phyloP scores from a whole-genome alignment of 2,888 invertebrate species.

The Mystacides longicornis region DNA sequence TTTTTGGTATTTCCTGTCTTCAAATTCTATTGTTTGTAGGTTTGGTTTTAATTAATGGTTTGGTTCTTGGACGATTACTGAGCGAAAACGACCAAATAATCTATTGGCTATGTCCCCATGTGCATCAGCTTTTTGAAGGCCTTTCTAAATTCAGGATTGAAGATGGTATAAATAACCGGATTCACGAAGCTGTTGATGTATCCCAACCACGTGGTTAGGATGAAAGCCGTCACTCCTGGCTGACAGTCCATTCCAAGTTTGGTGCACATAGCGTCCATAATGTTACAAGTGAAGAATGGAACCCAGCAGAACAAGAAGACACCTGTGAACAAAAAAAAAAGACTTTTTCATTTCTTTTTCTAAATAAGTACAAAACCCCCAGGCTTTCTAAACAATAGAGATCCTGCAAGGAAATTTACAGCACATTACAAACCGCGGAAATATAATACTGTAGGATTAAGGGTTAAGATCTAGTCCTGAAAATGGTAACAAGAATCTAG shows the following conservation, averaged over 20 bases:
- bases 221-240: slow-evolving; percentile 83
- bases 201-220: slow-evolving; percentile 95
- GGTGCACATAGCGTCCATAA: slow-evolving; percentile 93
- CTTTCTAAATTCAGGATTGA: slow-evolving; percentile 96
- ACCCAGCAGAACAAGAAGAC: slow-evolving; percentile 98
- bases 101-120: slow-evolving; percentile 51
- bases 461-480: too few relatives aligned
- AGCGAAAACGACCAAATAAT: slow-evolving; percentile 43
- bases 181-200: slow-evolving; percentile 95
- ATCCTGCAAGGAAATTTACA: too few relatives aligned
- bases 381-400: background rate
- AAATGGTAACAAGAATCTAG: too few relatives aligned
- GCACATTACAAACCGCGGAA: too few relatives aligned
- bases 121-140: slow-evolving; percentile 92
- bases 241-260: slow-evolving; percentile 72
- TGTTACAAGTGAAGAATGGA: slow-evolving; percentile 98
- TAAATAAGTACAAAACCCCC: background rate
- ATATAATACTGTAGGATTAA: too few relatives aligned
- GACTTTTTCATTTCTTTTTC: too few relatives aligned
- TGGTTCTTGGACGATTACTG: slow-evolving; percentile 31
- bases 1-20: too few relatives aligned
- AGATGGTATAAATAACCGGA: slow-evolving; percentile 90
- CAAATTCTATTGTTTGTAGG: too few relatives aligned
- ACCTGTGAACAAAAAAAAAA: slow-evolving; percentile 54
- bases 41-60: too few relatives aligned